Evolutionary conservation across 2,113 vertebrate species (phyloP).

Genomic region (Acanthochromis polyacanthus): DNA sequence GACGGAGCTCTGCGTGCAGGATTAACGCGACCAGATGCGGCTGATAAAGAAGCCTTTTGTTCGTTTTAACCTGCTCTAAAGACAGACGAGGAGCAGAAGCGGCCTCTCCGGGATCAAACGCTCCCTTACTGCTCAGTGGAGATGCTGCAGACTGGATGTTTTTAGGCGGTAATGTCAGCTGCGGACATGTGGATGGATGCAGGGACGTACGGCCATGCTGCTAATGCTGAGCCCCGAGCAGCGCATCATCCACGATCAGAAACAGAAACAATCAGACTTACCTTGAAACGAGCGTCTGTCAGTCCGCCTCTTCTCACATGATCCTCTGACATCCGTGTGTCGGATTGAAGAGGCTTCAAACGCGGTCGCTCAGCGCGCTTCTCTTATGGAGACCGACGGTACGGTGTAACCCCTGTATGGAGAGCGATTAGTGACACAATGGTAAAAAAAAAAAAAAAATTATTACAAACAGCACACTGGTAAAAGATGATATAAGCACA

Average conservation of each 20-base stretch:
- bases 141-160: background rate
- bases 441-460: too few relatives aligned
- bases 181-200: background rate
- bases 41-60: conserved; percentile 11
- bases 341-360: too few relatives aligned
- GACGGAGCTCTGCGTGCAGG: conserved; percentile 6
- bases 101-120: background rate
- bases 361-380: too few relatives aligned
- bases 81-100: background rate
- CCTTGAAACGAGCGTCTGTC: background rate
- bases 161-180: too few relatives aligned
- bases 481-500: too few relatives aligned
- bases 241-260: background rate
- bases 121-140: background rate
- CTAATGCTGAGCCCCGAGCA: background rate
- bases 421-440: too few relatives aligned
- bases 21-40: conserved; percentile 34
- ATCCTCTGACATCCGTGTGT: too few relatives aligned
- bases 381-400: too few relatives aligned
- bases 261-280: background rate
- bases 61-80: background rate
- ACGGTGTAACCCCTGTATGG: too few relatives aligned
- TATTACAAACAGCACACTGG: too few relatives aligned
- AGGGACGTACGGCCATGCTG: background rate
- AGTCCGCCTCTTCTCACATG: too few relatives aligned